Evolutionary conservation across 2,797 vertebrate genomes (phyloP), one percentile per base, ranked within the genome.

Genomic region (Urosaurus nigricauda): DNA sequence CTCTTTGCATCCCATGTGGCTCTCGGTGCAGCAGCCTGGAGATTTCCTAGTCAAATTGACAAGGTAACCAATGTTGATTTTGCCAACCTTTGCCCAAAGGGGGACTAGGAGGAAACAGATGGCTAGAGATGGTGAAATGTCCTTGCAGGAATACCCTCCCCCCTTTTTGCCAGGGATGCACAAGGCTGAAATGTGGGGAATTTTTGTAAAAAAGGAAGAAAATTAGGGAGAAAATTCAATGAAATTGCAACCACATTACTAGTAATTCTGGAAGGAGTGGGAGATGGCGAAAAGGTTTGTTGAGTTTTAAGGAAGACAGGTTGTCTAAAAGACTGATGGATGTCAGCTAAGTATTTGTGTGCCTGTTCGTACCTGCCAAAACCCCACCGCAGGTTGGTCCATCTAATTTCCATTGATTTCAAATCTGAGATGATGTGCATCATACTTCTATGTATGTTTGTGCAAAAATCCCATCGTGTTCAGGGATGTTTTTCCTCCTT

Each of bases 401-500:
- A 21, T 17, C 40, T 5, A 29, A 13, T 4, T 37, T 35, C n/a
- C 13, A 2, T 68, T 29, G 40, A 47, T 47, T 68, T 83, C 26
- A 19, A 40, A 24, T 71, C 9, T 14, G 21, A 75, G 24, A 71
- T 9, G 53, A 26, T 24, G 70, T n/a, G 65, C 29, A 53, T 17
- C 43, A 4, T 5, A 3, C 3, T 58, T 12, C 40, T 24, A 9
- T 2, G 11, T 12, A 35, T 68, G 24, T 32, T 65, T 47, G 3
- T 40, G 13, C 2, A 4, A 32, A 5, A 35, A 5, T n/a, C 17
- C 68, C 19, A 35, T 1, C 6, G 4, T 5, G 24, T 73, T 71
- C 32, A 21, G 6, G 2, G 51, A 53, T 0, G 17, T 14, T 16
- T 5, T 0, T 16, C 21, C 2, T 24, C 37, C 24, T 12, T 5